Base-by-base conservation (phyloP, 2,888 invertebrate species). In the Spatulosminthurus flaviceps region DNA sequence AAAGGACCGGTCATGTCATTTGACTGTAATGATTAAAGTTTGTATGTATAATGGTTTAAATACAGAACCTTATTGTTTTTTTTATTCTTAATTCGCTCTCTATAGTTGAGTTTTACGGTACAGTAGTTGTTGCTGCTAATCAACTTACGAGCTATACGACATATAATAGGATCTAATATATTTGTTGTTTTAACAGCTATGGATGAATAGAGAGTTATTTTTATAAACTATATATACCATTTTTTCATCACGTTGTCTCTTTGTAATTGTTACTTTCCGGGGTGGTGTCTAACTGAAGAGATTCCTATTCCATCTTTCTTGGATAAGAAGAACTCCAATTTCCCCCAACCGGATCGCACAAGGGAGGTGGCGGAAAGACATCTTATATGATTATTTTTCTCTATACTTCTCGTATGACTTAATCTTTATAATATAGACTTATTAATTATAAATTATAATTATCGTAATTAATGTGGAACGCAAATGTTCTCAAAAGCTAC, bases 281-380 rank as follows among this genome's bases (percentile, higher is more conserved):
- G 51, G n/a, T 13, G n/a, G 16, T 51, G 51, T 51, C 51, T 51
- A 51, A 34, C 9, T 34, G 34, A 34, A 34, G 34, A 34, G 34
- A 34, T 34, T 34, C 34, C 34, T 34, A 34, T 34, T 4, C 34
- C 4, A 24, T n/a, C 22, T 1, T 24, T n/a, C 26, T 13, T 67
- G 28, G 26, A 19, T 19, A 67, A 26, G 28, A 67, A 67, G 13
- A n/a, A 28, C 67, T 67, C 28, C 29, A 26, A 67, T 26, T 67
- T 24, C 24, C 29, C n/a, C 67, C 67, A 67, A 13, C 41, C 70
- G 70, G 70, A 29, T 70, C 70, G 9, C 34, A 70, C 13, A 70
- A 70, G 41, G 70, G 70, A 70, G 70, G 70, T 70, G 70, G 70
- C 70, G 41, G 70, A 70, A 70, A 70, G 70, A 70, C 70, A 70